phyloP scores from a whole-genome alignment of 2,797 vertebrate species.

The Notolepis coatsorum region DNA sequence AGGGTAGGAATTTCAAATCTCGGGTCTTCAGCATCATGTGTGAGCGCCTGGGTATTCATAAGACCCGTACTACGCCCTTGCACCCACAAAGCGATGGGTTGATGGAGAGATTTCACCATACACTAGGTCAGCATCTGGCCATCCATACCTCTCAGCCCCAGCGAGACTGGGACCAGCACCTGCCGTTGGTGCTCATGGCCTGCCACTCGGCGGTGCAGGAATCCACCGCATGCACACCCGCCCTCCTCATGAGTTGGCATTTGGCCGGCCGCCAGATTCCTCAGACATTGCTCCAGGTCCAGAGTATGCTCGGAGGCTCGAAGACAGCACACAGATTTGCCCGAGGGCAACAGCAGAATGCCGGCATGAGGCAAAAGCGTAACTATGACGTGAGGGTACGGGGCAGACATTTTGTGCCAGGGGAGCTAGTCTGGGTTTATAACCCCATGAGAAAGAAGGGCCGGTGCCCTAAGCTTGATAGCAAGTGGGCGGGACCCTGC shows the following conservation, averaged over 20 bases:
- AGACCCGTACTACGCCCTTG: too few species aligned
- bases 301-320: constrained; percentile 18
- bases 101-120: too few species aligned
- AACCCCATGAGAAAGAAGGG: constrained; percentile 8
- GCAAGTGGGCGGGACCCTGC: neutral
- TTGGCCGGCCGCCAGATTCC: constrained; percentile 4
- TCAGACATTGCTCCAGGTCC: neutral
- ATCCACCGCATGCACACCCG: constrained; percentile 18
- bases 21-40: too few species aligned
- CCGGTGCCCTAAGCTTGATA: constrained; percentile 8
- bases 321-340: constrained; percentile 32
- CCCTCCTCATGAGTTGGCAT: constrained; percentile 14
- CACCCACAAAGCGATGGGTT: too few species aligned
- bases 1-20: too few species aligned
- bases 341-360: neutral
- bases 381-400: neutral
- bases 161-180: too few species aligned
- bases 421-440: constrained; percentile 12
- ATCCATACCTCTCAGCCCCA: too few species aligned
- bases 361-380: neutral
- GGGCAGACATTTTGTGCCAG: neutral
- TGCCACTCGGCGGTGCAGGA: constrained; percentile 17
- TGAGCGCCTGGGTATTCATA: too few species aligned
- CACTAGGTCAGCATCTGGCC: too few species aligned
- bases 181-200: too few species aligned